Evolutionary conservation across 1,140 invertebrate genomes (phyloP).

Genomic region (Drosophila orena): DNA sequence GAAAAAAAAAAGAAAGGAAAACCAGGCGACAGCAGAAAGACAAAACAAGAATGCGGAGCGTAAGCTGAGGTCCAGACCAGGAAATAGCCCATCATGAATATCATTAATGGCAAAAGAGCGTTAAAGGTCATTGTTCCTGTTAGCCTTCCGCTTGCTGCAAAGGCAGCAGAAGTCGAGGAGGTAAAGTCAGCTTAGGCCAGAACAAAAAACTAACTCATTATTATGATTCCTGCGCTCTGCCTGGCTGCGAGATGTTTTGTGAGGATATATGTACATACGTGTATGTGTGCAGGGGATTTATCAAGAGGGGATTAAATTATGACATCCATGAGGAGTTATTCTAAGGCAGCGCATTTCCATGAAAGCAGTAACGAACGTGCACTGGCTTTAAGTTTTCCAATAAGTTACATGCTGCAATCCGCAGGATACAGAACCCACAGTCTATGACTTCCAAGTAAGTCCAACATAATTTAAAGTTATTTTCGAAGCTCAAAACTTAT

Average conservation of each 20-base stretch:
- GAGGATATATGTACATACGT: slow-evolving; percentile 6
- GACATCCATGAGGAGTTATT: not conserved
- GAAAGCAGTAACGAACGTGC: too few relatives aligned
- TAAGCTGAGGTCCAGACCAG: slow-evolving; percentile 53
- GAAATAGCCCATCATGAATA: slow-evolving; percentile 73
- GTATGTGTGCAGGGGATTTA: not conserved
- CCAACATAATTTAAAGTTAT: too few relatives aligned
- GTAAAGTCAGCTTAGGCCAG: slow-evolving; percentile 28
- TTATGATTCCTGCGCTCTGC: slow-evolving; percentile 11
- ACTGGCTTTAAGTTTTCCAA: not conserved
- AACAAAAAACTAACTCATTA: slow-evolving; percentile 31
- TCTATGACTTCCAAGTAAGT: too few relatives aligned
- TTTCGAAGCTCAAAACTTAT: not conserved
- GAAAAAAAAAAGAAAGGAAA: too few relatives aligned
- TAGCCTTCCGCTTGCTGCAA: slow-evolving; percentile 15
- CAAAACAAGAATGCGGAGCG: slow-evolving; percentile 22
- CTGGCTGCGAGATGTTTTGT: not conserved
- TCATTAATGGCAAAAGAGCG: slow-evolving; percentile 69
- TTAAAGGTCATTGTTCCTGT: slow-evolving; percentile 56
- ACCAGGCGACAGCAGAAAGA: slow-evolving; percentile 17
- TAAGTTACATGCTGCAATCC: too few relatives aligned
- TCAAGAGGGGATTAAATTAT: not conserved
- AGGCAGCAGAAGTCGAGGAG: not conserved
- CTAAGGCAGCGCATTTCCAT: not conserved
- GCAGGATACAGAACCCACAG: too few relatives aligned